Evolutionary conservation across 2,797 vertebrate species (phyloP), one percentile per base, ranked within the genome.

Genomic region (Muscicapa striata): DNA sequence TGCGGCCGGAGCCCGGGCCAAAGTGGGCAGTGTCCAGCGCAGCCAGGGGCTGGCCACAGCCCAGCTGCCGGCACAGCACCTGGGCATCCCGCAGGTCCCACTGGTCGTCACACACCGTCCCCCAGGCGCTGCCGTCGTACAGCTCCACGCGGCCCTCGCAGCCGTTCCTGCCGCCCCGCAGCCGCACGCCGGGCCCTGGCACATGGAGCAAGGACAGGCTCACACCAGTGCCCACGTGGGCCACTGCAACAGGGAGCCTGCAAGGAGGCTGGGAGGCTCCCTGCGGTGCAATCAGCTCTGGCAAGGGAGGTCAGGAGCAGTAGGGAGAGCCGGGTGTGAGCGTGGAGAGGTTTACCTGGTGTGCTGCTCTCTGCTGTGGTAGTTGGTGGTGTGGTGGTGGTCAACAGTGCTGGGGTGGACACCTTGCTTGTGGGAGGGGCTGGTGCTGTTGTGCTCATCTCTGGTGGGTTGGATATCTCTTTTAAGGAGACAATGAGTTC

Each of bases 121-220:
- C 97, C 97, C 97, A 97, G 21, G 82, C 62, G 20, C 80, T 68
- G 2, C 88, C 69, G 0, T 97, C 1, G 12, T 24, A 57, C 69
- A 98, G n/a, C 83, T 98, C 97, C 93, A 98, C 95, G 5, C 96
- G 97, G 43, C 97, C 97, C 0, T 97, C 87, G 0, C 97, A 97
- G 29, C 57, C 5, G 1, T 96, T 95, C 30, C 92, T 88, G 14
- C 97, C 96, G 0, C 86, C 82, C 3, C 26, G 74, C 55, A 97
- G 93, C 4, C 94, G 93, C 67, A 70, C 30, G 10, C 69, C 2
- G 32, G 40, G 3, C 16, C 51, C 68, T 70, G 68, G 13, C 48
- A 49, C 48, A 49, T 14, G 48, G 48, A 5, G 14, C 48, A 46
- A 23, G 46, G 22, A 46, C 12, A 8, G 23, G 46, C 22, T 48